These are phyloP conservation scores for Eurystomus glaucurus DNA, from an alignment of 2,797 vertebrate species.

Conservation along the genomic window DNA sequence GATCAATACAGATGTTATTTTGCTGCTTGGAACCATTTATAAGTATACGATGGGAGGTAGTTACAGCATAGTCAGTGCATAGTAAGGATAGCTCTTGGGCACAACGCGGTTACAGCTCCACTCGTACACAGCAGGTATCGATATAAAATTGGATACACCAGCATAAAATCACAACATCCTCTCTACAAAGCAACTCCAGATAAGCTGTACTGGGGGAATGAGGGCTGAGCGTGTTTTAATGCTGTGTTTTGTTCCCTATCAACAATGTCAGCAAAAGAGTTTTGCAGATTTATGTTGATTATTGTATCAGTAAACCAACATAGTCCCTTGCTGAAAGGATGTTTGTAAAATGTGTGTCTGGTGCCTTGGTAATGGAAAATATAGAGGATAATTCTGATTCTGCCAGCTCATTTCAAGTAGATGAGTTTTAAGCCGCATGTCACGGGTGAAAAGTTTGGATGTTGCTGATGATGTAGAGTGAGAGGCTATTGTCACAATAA, in stretches of 20 bases:
- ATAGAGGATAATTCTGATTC: constrained; percentile 6
- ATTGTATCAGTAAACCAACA: constrained; percentile 34
- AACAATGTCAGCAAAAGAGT: constrained; percentile 19
- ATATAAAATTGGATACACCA: constrained; percentile 26
- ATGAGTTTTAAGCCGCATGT: neutral
- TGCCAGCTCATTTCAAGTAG: constrained; percentile 20
- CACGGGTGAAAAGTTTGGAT: neutral
- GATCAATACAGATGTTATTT: constrained; percentile 83
- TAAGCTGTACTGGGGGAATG: constrained; percentile 39
- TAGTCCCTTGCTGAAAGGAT: constrained; percentile 42
- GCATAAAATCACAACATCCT: constrained; percentile 44
- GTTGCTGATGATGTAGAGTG: neutral
- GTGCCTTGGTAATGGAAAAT: constrained; percentile 33
- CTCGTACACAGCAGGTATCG: neutral
- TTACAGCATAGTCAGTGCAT: neutral
- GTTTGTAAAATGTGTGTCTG: constrained; percentile 18
- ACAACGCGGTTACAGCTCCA: neutral
- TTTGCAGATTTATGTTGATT: constrained; percentile 64
- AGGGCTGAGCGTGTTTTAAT: constrained; percentile 23
- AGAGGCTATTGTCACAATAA: constrained; percentile 2
- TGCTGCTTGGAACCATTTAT: constrained; percentile 68
- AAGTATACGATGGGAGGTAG: constrained; percentile 10
- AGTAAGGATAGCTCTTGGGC: neutral
- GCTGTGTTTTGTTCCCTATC: constrained; percentile 25
- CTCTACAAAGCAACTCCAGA: constrained; percentile 20